phyloP scores from a whole-genome alignment of 2,888 invertebrate genomes.

The Eristalis arbustorum region DNA sequence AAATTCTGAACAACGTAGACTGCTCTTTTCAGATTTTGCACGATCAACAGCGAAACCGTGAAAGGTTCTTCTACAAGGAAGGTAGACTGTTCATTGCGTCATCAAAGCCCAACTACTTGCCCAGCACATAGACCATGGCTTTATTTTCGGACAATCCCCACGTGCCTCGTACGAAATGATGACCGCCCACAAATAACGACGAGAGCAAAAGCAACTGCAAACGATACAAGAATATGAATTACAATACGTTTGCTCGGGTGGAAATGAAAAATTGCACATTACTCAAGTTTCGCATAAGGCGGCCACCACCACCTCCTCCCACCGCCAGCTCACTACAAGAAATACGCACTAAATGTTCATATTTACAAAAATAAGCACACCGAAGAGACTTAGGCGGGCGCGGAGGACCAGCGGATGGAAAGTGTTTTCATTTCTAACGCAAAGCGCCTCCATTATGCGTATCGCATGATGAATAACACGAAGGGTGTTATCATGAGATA shows the following conservation, averaged over 20 bases:
- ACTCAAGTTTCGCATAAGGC: slow-evolving; percentile 51
- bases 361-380: slow-evolving; percentile 58
- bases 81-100: neutral
- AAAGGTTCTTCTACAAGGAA: no score
- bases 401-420: slow-evolving; percentile 27
- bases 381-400: slow-evolving; percentile 27
- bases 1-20: no score
- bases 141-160: neutral
- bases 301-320: slow-evolving; percentile 18
- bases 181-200: neutral
- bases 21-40: no score
- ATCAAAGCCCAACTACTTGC: neutral
- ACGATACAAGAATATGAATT: slow-evolving; percentile 45
- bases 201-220: neutral
- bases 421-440: slow-evolving; percentile 25
- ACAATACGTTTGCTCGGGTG: slow-evolving; percentile 38
- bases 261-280: slow-evolving; percentile 62
- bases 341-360: slow-evolving; percentile 59
- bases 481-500: slow-evolving; percentile 70
- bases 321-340: slow-evolving; percentile 7
- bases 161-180: slow-evolving; percentile 18
- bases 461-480: slow-evolving; percentile 69
- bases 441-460: slow-evolving; percentile 61
- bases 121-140: neutral
- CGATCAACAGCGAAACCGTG: no score